Evolutionary conservation across 2,113 vertebrate species (phyloP), one percentile per base, ranked within the genome.

Genomic region (Ophthalmolycus amberensis): DNA sequence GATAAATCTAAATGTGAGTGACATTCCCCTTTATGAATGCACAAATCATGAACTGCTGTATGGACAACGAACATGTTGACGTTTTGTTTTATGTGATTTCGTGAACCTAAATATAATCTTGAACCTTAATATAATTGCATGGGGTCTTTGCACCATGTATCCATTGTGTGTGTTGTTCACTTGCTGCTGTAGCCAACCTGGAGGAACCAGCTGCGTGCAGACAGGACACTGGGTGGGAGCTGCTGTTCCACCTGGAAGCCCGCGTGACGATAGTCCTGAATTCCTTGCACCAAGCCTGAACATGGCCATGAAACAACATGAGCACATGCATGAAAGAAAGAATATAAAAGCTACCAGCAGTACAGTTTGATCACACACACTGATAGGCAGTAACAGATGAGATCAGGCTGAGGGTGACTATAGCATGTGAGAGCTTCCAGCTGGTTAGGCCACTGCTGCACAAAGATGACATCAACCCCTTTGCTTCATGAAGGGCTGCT

Each of bases 401-500:
- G 83, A 65, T 82, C 59, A 6, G 27, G 37, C 38, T 38, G 38
- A 38, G 38, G 38, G 38, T 38, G 29, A 29, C 29, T 29, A 29
- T 29, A 29, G 29, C 50, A 52, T 20, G 70, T 40, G n/a, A 9
- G 25, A 56, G 15, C 34, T 22, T 64, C 60, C n/a, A 25, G 4
- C 29, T 25, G 22, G 48, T 40, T 15, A 40, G n/a, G 32, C 72
- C 15, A 90, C 80, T 90, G 84, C 34, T 10, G 10, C 44, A 85
- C 79, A 54, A 85, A 91, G 9, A 71, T 86, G 27, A 83, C 87
- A 62, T 71, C 50, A 27, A 91, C 60, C 67, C 20, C 29, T 82
- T 9, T 56, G 42, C 52, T 92, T 83, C 83, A 90, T 83, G 66
- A 85, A 83, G 14, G 83, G 76, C 74, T 88, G 89, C 83, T 86